Evolutionary conservation across 2,113 vertebrate species (phyloP).

Genomic region (Pseudolaguvia tuberculata): DNA sequence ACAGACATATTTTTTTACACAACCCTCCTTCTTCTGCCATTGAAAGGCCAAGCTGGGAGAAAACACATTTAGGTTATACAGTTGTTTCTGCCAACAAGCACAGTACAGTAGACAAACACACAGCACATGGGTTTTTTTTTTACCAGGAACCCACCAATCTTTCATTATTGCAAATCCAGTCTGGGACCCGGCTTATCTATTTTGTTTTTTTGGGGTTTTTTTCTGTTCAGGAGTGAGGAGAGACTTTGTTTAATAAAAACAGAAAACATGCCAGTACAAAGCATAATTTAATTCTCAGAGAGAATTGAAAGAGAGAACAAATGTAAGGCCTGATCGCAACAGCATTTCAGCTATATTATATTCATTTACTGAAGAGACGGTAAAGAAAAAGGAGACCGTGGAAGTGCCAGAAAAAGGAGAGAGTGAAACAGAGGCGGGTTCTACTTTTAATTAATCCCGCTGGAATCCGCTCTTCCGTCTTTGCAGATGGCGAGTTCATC

Average conservation of each 20-base stretch:
- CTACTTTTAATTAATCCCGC: slow-evolving; percentile 49
- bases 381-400: slow-evolving; percentile 3
- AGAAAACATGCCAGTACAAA: slow-evolving; percentile 28
- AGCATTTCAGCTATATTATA: slow-evolving; percentile 32
- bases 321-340: neutral
- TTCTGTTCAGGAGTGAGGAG: neutral
- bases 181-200: neutral
- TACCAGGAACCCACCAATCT: slow-evolving; percentile 27
- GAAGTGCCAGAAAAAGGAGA: slow-evolving; percentile 25
- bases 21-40: neutral
- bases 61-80: neutral
- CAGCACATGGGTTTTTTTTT: slow-evolving; percentile 22
- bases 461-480: slow-evolving; percentile 39
- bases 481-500: slow-evolving; percentile 52
- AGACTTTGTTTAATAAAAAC: slow-evolving; percentile 29
- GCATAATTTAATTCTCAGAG: slow-evolving; percentile 24
- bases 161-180: slow-evolving; percentile 9
- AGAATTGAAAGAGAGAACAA: neutral
- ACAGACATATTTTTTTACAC: slow-evolving; percentile 2
- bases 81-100: slow-evolving; percentile 5
- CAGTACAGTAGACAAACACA: slow-evolving; percentile 15
- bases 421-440: slow-evolving; percentile 26
- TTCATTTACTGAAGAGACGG: slow-evolving; percentile 36
- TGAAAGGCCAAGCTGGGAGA: slow-evolving; percentile 9
- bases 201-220: no score